Evolutionary conservation across 2,888 invertebrate species (phyloP), one percentile per base, ranked within the genome.

Genomic region (Escarpia spicata): DNA sequence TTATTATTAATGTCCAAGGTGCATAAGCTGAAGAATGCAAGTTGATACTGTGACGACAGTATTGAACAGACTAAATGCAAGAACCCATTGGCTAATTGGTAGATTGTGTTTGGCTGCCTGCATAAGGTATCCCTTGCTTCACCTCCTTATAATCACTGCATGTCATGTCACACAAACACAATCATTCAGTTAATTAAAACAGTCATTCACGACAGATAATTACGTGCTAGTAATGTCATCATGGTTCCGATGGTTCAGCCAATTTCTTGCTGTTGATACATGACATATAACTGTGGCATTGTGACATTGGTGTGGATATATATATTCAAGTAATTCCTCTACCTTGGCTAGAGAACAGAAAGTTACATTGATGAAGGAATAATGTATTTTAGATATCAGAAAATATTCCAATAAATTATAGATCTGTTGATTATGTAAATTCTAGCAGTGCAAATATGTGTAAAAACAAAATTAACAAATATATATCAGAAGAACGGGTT

Each of bases 171-270:
- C 75, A 75, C 75, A 75, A 75, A 75, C n/a, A 75, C 75, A 75
- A 75, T 75, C 75, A 75, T 75, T 75, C 75, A 75, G 75, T 75
- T 75, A 75, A 75, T 75, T 75, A 75, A 75, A 75, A 75, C 75
- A 52, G 52, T 52, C 52, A 75, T 75, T n/a, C 75, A 75, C n/a
- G 26, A 19, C 26, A 26, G 75, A 75, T 75, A 75, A 75, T 75
- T 19, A 75, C 75, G 15, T 75, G 75, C 75, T 75, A 3, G 19
- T 75, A 75, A 75, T 75, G 75, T 75, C 75, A 26, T 75, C 52
- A 52, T 75, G n/a, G 19, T 75, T 75, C 75, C n/a, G 75, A 75
- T n/a, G n/a, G 26, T 75, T 75, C 26, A 4, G 75, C 75, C 26
- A 75, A 26, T 75, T 19, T 75, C n/a, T 75, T 4, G 26, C 75